Base-by-base conservation (phyloP, 2,888 invertebrate genomes). In the Zootermopsis nevadensis region DNA sequence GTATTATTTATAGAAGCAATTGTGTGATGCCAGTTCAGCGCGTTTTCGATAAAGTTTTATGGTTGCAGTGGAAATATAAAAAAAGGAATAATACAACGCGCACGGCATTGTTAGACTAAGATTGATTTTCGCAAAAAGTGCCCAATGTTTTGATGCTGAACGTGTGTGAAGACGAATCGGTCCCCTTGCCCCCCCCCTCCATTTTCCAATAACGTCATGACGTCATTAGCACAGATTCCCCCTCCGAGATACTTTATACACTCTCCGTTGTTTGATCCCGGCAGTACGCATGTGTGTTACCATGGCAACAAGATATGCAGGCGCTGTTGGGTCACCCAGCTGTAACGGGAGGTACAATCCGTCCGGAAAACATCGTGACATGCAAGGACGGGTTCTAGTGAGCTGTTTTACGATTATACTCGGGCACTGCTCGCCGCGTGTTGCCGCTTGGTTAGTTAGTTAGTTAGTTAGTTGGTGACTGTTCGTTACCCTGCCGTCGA, bases 181-280 rank as follows among this genome's bases (percentile, higher is more conserved):
- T 79, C 27, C 24, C 4, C 31, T 77, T 30, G 66, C n/a, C 38
- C 66, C 30, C 38, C 80, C 24, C 24, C 76, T 35, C 80, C 38
- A 27, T 30, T 72, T 15, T 76, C 31, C 60, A n/a, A 31, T 55
- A 66, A 60, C 72, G 30, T 55, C 67, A 24, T 8, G 27, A 22
- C 83, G 80, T 81, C 48, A 76, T 55, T 77, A 69, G 66, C 80
- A 74, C 80, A 31, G 76, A 79, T 72, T 72, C 69, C 48, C 67
- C 31, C 79, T 79, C 74, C 4, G 74, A 38, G 24, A 74, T 33
- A 38, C 74, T 74, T 38, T 74, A 31, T 74, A 74, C 38, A 74
- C 33, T 74, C 38, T 74, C 38, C 22, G 33, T 69, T 69, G 31
- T 69, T 24, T 69, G 60, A 69, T 69, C 31, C 3, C 31, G 69